Conservation (phyloP, 35 echinoderm and acorn worm genomes). For the Acanthaster planci region DNA sequence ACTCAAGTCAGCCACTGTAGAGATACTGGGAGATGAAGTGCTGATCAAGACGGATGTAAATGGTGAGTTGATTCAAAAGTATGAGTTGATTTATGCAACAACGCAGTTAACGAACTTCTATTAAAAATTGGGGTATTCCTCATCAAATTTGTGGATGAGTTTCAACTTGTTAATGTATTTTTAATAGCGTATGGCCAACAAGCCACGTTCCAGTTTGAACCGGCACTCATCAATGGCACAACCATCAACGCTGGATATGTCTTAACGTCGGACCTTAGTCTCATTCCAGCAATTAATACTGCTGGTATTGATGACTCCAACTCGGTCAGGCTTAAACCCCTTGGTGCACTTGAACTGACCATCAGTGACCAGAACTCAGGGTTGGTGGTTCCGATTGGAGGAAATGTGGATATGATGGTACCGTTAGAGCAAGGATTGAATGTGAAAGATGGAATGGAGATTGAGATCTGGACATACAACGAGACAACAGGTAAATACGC, state of each 20-base stretch:
- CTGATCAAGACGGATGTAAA: background rate
- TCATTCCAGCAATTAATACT: background rate
- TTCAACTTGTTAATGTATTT: background rate
- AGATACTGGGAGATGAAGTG: background rate
- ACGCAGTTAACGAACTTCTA: too few relatives aligned
- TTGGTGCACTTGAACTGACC: background rate
- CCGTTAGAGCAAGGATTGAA: background rate
- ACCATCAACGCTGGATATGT: background rate
- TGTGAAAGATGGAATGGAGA: background rate
- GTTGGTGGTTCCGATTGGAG: background rate
- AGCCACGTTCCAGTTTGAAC: background rate
- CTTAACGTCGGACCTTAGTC: background rate
- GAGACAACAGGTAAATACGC: background rate
- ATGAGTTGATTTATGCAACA: too few relatives aligned
- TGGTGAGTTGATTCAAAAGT: too few relatives aligned
- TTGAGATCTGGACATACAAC: background rate
- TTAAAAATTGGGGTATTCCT: too few relatives aligned
- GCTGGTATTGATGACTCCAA: background rate
- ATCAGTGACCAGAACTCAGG: background rate
- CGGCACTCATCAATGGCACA: background rate
- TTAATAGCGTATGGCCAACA: background rate
- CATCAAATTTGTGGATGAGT: too few relatives aligned
- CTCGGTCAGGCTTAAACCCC: background rate
- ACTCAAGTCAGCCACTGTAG: background rate
- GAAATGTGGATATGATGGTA: background rate